Evolutionary conservation across 2,888 invertebrate genomes (phyloP), one percentile per base, ranked within the genome.

Genomic region (Plutella xylostella): DNA sequence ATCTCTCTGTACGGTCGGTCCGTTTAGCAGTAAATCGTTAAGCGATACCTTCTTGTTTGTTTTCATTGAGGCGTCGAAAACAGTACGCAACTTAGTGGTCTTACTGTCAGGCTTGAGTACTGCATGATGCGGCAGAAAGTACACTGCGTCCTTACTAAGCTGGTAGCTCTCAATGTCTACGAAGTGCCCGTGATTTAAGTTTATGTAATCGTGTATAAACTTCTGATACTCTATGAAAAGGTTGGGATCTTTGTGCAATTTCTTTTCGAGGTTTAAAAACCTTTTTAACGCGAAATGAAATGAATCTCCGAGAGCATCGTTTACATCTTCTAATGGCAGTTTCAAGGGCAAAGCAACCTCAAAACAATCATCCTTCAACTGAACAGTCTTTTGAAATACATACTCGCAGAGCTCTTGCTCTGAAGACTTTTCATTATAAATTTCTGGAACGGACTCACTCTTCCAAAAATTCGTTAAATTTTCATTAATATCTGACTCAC

Each of bases 1-100:
- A 11, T 50, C 51, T 33, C 40, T 47, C 43, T 53, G 51, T 3
- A 49, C 49, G 1, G 38, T 17, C 4, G 51, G 45, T 0, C 47
- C 49, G 43, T 51, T 51, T 4, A 50, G 2, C 2, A 43, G 15
- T 2, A 48, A 3, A 41, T 48, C 47, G 28, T 52, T 47, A 1
- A 48, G 20, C 1, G 50, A 50, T 4, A 47, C 14, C 22, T 46
- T 47, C 9, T 45, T 45, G 11, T 30, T 43, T 5, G 48, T 45
- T n/a, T 37, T 37, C 37, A 39, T 31, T 1, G 46, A 48, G 2
- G 35, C 43, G 21, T 44, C 46, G 12, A 46, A 48, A 4, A 48
- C 48, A 3, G 19, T n/a, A 21, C 37, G 19, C n/a, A 11, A 11
- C 21, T 34, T 30, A 18, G 30, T 44, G 9, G 43, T 41, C 25